Evolutionary conservation across 2,797 vertebrate species (phyloP), one percentile per base, ranked within the genome.

Genomic region (Tokudaia tokunoshimensis): DNA sequence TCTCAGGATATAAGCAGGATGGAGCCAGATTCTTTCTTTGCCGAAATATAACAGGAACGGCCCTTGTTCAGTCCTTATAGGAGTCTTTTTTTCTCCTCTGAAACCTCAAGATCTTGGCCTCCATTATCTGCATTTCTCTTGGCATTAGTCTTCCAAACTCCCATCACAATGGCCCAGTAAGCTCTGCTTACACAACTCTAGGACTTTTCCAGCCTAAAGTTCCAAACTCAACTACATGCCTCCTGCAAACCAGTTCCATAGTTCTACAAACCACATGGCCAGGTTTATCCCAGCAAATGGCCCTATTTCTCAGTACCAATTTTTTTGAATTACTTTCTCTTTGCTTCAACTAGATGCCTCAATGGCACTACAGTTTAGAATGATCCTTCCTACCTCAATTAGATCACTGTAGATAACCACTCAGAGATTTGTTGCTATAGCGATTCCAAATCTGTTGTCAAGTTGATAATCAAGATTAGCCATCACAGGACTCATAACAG

Each of bases 391-490:
- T 31, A 52, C 63, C 63, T 67, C 44, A 85, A 67, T 65, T 85
- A 65, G 50, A n/a, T 34, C 44, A 67, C n/a, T 85, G 19, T 34
- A 67, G 83, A 63, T 34, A 34, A 85, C 24, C 20, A 47, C 83
- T 85, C 63, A 85, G 63, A 85, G 44, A 67, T 52, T 59, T 85
- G 83, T 85, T 85, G 13, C 83, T 65, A 85, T 67, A 52, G 83
- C 24, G 44, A 85, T 52, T 52, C 19, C 12, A 50, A 85, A 67
- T 67, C 63, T 12, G 34, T n/a, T 19, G 67, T 67, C 63, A 85
- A 85, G n/a, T 61, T 61, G 29, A 67, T n/a, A n/a, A 67, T 85
- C 83, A 85, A 85, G 20, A 52, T 85, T 47, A 85, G 44, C 44
- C 31, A 85, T n/a, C 61, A n/a, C 12, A 3, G 31, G 61, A 20